phyloP scores from a whole-genome alignment of 1,140 invertebrate genomes.

The Caerostris darwini region DNA sequence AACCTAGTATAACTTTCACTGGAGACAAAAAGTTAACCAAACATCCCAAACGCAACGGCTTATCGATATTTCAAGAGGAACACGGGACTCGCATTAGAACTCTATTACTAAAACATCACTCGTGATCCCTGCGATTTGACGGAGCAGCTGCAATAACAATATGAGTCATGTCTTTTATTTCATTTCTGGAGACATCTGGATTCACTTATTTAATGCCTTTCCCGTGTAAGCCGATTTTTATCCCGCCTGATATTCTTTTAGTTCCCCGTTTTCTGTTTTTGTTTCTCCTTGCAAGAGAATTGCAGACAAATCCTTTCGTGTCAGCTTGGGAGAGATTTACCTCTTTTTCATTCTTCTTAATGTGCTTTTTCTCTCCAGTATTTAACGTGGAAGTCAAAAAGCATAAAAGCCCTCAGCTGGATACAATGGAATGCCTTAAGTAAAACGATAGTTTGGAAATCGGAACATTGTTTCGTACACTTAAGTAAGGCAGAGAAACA shows the following conservation, averaged over 20 bases:
- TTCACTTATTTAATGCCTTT: conserved; percentile 1
- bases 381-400: too few species aligned
- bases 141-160: conserved; percentile 7
- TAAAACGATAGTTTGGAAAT: too few species aligned
- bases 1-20: neutral
- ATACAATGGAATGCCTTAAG: too few species aligned
- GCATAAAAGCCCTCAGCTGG: too few species aligned
- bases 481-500: too few species aligned
- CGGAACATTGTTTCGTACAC: too few species aligned
- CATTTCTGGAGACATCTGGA: neutral
- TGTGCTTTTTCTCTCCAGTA: too few species aligned
- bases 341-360: too few species aligned
- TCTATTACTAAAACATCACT: conserved; percentile 4
- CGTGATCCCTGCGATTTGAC: neutral
- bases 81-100: neutral
- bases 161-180: conserved; percentile 10
- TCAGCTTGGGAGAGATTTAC: too few species aligned
- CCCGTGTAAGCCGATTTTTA: neutral
- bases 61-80: neutral
- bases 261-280: too few species aligned
- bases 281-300: too few species aligned
- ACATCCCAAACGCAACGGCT: neutral
- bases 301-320: too few species aligned
- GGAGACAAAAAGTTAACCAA: neutral
- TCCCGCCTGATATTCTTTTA: neutral